These are phyloP conservation scores for Pinna nobilis DNA, from an alignment of 1,140 invertebrate species.

Conservation along the genomic window DNA sequence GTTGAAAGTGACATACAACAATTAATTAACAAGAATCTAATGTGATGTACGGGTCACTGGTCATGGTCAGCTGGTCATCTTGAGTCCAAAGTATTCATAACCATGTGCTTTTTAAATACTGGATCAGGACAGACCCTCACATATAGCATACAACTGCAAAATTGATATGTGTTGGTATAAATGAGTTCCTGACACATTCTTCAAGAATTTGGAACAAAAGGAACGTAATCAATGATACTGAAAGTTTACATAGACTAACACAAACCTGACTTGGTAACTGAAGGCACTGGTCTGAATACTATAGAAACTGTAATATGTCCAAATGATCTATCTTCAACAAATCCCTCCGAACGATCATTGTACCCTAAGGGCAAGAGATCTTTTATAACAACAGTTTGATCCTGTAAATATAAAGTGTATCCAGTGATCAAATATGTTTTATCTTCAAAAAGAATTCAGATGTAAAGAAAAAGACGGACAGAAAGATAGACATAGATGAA, in stretches of 20 bases:
- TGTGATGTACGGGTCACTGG: no score
- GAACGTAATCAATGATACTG: background rate
- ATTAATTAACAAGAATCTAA: no score
- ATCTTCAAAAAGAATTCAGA: background rate
- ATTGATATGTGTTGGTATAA: no score
- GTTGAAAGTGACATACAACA: no score
- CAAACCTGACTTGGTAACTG: constrained; percentile 72
- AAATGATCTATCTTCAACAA: constrained; percentile 73
- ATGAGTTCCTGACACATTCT: background rate
- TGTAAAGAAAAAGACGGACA: background rate
- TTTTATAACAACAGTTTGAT: constrained; percentile 52
- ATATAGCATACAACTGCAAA: no score
- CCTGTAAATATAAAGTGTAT: constrained; percentile 42
- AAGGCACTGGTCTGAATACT: constrained; percentile 77
- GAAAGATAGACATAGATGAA: no score
- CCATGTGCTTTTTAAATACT: no score
- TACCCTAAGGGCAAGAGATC: constrained; percentile 63
- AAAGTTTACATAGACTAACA: no score
- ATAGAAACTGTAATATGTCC: constrained; percentile 77
- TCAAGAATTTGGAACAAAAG: background rate
- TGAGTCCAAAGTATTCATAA: no score
- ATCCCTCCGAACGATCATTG: constrained; percentile 60
- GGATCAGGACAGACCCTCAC: no score
- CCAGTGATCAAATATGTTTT: background rate
- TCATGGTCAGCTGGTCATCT: no score